Evolutionary conservation across 2,888 invertebrate genomes (phyloP).

Genomic region (Clivina fossor): DNA sequence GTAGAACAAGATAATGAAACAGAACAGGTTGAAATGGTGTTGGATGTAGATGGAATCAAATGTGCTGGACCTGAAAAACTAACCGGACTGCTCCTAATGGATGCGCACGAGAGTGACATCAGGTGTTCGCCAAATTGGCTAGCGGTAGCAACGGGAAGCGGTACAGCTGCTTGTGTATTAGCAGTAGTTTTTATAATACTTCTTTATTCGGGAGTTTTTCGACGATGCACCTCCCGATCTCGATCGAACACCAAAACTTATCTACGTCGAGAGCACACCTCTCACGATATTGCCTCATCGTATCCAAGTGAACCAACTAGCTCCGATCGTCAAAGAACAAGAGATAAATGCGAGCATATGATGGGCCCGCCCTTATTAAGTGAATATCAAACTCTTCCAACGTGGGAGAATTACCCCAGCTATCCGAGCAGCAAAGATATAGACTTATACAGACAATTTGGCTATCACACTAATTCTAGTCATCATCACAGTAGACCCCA

Average conservation of each 20-base stretch:
- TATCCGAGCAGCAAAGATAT: slow-evolving; percentile 43
- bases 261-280: not conserved
- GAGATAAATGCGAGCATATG: slow-evolving; percentile 44
- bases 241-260: not conserved
- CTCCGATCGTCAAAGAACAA: not conserved
- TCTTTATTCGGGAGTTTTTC: slow-evolving; percentile 16
- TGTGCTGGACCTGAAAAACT: slow-evolving; percentile 63
- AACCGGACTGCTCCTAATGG: slow-evolving; percentile 56
- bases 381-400: slow-evolving; percentile 49
- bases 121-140: slow-evolving; percentile 66
- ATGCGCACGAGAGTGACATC: slow-evolving; percentile 64
- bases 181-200: slow-evolving; percentile 10
- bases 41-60: slow-evolving; percentile 61
- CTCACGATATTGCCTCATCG: not conserved
- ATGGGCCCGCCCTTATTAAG: slow-evolving; percentile 47
- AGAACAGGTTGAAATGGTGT: slow-evolving; percentile 50
- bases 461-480: slow-evolving; percentile 9
- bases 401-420: slow-evolving; percentile 50
- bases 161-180: slow-evolving; percentile 55
- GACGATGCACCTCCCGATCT: not conserved
- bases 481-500: slow-evolving; percentile 24
- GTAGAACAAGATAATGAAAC: slow-evolving; percentile 45
- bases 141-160: slow-evolving; percentile 59
- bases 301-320: not conserved
- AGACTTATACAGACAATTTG: slow-evolving; percentile 26